Conservation (phyloP, 2,888 invertebrate genomes). For the Agonopterix arenella region DNA sequence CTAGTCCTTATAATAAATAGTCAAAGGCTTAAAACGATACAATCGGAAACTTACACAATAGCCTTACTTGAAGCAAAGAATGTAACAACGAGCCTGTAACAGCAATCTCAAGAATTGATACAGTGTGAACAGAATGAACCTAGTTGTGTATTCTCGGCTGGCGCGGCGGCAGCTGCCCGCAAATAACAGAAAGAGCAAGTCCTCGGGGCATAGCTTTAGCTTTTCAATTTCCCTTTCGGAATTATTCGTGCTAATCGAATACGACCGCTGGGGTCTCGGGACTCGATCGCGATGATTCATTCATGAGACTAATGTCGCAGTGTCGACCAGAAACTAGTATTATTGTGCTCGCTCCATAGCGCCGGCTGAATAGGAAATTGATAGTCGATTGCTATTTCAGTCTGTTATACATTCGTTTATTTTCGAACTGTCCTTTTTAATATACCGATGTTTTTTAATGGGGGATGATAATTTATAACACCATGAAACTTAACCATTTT, state of each 20-base stretch:
- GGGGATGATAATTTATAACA: no score
- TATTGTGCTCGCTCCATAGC: conserved; percentile 37
- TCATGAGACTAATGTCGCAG: conserved; percentile 69
- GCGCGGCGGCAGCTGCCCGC: conserved; percentile 45
- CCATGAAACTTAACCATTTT: no score
- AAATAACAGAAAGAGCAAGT: conserved; percentile 75
- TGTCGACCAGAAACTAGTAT: conserved; percentile 54
- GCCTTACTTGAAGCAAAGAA: no score
- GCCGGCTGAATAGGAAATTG: conserved; percentile 7
- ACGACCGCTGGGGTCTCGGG: conserved; percentile 59
- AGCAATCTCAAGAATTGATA: conserved; percentile 30
- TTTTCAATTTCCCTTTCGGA: conserved; percentile 77
- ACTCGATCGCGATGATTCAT: conserved; percentile 68
- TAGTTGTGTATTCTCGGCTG: conserved; percentile 61
- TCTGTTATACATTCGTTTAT: neutral
- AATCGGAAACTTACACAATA: no score
- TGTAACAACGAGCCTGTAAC: neutral
- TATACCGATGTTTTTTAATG: no score
- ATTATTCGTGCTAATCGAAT: conserved; percentile 76
- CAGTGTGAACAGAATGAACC: conserved; percentile 24
- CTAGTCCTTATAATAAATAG: no score
- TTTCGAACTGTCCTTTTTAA: neutral
- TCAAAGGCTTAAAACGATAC: no score
- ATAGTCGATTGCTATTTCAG: conserved; percentile 8
- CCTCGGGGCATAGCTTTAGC: conserved; percentile 73